A percentile compares a stretch with the other conserved stretches of the same genome.
Evolutionary conservation across 1,140 invertebrate species (phyloP).

Genomic region (Halotydeus destructor): DNA sequence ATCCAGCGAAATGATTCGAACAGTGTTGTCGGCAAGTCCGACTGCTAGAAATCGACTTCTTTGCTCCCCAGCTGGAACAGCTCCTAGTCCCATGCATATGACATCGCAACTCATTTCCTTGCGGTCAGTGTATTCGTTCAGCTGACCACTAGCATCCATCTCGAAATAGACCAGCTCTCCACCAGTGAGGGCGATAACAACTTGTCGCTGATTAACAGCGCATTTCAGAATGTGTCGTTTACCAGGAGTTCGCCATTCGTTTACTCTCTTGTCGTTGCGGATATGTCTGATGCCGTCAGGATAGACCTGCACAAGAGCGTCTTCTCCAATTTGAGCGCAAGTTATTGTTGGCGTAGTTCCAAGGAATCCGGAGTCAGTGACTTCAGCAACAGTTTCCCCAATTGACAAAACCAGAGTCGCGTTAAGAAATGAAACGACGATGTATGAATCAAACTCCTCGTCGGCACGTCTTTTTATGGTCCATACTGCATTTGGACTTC

Average conservation of each 20-base stretch:
- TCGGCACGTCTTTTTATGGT: conserved; percentile 89
- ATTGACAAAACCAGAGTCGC: conserved; percentile 97
- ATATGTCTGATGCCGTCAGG: conserved; percentile 98
- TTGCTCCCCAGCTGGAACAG: conserved; percentile 82
- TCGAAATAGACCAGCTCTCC: conserved; percentile 98
- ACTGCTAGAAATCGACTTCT: conserved; percentile 90
- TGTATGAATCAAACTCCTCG: conserved; percentile 97
- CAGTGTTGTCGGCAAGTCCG: conserved; percentile 85
- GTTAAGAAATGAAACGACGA: conserved; percentile 99
- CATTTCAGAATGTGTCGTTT: conserved; percentile 94
- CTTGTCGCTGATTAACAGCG: conserved; percentile 93
- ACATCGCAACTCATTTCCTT: conserved; percentile 82
- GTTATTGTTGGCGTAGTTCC: conserved; percentile 93
- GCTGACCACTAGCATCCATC: conserved; percentile 90
- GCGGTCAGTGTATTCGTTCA: conserved; percentile 87
- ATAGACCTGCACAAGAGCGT: conserved; percentile 94
- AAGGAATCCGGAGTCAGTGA: conserved; percentile 95
- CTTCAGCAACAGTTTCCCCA: conserved; percentile 99
- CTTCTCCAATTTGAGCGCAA: conserved; percentile 88
- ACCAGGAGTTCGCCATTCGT: conserved; percentile 96
- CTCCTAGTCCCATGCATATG: conserved; percentile 92
- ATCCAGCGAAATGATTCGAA: conserved; percentile 90
- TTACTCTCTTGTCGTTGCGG: conserved; percentile 84
- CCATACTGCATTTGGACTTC: conserved; percentile 99
- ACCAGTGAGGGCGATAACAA: conserved; percentile 89